Percentiles rank a stretch among this genome's conserved stretches.
phyloP scores from a whole-genome alignment of 1,140 invertebrate species.

The Heliconius hermathena region DNA sequence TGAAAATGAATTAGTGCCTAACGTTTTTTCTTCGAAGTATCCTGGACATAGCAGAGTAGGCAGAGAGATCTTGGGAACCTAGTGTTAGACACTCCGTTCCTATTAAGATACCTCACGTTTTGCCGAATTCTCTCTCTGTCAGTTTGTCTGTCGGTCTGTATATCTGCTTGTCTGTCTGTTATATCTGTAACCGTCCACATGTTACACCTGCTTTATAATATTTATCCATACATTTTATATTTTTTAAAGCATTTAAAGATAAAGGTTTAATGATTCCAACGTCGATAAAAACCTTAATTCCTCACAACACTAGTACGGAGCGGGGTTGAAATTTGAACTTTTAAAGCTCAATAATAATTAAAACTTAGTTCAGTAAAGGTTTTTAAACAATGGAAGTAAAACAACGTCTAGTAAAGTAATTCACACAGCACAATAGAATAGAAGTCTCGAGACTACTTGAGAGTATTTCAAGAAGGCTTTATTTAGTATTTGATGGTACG shows the following conservation, averaged over 20 bases:
- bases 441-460: neutral
- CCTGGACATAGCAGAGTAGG: no score
- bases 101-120: no score
- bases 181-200: no score
- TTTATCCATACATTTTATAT: no score
- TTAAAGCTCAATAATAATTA: constrained; percentile 13
- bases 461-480: neutral
- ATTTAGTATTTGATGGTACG: neutral
- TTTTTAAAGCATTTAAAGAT: neutral
- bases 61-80: no score
- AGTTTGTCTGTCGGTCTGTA: no score
- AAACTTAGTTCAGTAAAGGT: neutral
- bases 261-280: neutral
- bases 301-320: neutral
- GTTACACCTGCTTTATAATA: no score
- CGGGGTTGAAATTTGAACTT: neutral
- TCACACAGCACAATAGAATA: neutral
- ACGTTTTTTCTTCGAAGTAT: no score
- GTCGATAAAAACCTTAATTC: neutral
- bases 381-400: constrained; percentile 13
- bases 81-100: no score
- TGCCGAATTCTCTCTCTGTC: no score
- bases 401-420: constrained; percentile 12
- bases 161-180: no score
- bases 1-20: no score